phyloP scores from a whole-genome alignment of 2,797 vertebrate genomes.

The Acropternis orthonyx region DNA sequence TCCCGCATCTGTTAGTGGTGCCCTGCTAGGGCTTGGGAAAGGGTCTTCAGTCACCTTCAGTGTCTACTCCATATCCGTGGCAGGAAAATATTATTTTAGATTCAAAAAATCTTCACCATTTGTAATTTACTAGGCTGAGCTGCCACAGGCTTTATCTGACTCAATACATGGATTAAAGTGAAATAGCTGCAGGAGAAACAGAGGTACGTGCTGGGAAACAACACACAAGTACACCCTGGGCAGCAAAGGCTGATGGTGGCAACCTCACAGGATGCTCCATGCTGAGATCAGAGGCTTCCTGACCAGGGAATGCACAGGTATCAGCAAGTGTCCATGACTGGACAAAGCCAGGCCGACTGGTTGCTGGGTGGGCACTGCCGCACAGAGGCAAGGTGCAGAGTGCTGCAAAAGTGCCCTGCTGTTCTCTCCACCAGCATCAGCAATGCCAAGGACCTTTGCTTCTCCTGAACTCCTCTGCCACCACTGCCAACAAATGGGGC shows the following conservation, averaged over 20 bases:
- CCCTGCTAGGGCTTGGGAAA: neutral
- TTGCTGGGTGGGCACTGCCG: neutral
- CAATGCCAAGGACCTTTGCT: neutral
- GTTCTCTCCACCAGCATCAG: neutral
- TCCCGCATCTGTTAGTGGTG: neutral
- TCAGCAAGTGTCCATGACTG: neutral
- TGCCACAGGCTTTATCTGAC: neutral
- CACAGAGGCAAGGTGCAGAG: neutral
- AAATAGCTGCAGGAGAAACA: neutral
- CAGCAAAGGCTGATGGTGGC: conserved; percentile 1
- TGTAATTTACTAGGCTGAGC: neutral
- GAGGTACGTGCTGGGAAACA: neutral
- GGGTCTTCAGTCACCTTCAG: neutral
- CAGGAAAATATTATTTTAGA: neutral
- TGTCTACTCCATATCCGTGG: fast-evolving
- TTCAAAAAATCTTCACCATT: conserved; percentile 10
- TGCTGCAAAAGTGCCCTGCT: neutral
- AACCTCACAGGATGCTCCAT: conserved; percentile 16
- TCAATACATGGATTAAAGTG: neutral
- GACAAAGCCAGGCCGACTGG: neutral
- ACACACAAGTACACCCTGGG: neutral
- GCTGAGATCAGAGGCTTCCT: neutral
- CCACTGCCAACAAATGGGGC: fast-evolving
- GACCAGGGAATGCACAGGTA: neutral
- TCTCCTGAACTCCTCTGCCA: neutral